Conservation (phyloP, 37 sponge, comb jelly and placozoan genomes). For the Diacarnus erythraeanus region DNA sequence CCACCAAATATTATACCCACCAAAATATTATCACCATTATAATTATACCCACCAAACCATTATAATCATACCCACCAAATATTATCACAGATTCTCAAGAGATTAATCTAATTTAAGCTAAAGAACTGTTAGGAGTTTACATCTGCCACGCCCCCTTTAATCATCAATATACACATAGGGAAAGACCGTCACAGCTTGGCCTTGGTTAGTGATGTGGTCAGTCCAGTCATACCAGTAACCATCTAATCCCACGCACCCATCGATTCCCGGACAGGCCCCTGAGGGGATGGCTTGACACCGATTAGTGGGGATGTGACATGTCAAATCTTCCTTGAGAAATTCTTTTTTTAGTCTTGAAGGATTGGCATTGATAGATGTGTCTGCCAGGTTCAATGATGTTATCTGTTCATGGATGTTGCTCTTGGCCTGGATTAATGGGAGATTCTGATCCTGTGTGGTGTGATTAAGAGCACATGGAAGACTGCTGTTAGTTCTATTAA, state of each 20-base stretch:
- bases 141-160: too few species aligned
- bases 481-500: too few species aligned
- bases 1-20: too few species aligned
- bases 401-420: too few species aligned
- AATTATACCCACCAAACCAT: too few species aligned
- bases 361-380: too few species aligned
- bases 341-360: background rate
- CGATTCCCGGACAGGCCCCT: constrained; percentile 32
- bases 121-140: too few species aligned
- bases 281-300: background rate
- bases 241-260: constrained; percentile 53
- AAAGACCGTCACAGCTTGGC: constrained; percentile 46
- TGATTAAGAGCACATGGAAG: background rate
- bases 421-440: background rate
- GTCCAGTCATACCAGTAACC: constrained; percentile 77
- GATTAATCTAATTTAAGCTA: too few species aligned
- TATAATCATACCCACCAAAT: too few species aligned
- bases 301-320: background rate
- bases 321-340: background rate
- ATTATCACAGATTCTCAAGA: too few species aligned
- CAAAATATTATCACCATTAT: too few species aligned
- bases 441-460: background rate
- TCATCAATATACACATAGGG: constrained; percentile 80
- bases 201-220: constrained; percentile 22
- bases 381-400: too few species aligned